phyloP scores from a whole-genome alignment of 64 coral and sea anemone genomes.

The Actinia tenebrosa region DNA sequence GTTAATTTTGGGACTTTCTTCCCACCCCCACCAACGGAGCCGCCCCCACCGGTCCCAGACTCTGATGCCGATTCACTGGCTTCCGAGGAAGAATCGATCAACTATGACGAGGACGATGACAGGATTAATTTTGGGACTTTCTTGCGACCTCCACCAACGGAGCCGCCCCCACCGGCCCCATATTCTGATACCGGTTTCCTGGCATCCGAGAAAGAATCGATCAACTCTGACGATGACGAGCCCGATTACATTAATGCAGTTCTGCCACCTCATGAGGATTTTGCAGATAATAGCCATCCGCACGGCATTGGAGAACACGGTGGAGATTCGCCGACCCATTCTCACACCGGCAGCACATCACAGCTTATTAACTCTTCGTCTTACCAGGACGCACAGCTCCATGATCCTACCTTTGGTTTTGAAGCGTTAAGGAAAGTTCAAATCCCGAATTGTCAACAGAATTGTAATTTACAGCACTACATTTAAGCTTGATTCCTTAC shows the following conservation, averaged over 20 bases:
- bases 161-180: not conserved
- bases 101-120: no score
- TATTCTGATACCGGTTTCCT: not conserved
- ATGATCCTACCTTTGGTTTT: not conserved
- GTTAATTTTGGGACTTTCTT: constrained; percentile 3
- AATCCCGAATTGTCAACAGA: not conserved
- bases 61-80: not conserved
- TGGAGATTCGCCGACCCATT: not conserved
- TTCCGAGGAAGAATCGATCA: not conserved
- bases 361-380: not conserved
- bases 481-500: not conserved
- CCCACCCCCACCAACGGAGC: not conserved
- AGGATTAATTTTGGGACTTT: not conserved
- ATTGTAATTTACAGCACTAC: not conserved
- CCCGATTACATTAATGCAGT: not conserved
- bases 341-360: not conserved
- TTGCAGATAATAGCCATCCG: not conserved
- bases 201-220: not conserved
- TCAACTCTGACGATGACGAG: not conserved
- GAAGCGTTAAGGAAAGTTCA: not conserved
- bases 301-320: no score
- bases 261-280: constrained; percentile 2
- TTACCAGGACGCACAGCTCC: not conserved
- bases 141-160: not conserved
- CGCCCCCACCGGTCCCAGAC: not conserved